Conservation (phyloP, 2,797 vertebrate genomes). For the Pseudocheirus occidentalis region DNA sequence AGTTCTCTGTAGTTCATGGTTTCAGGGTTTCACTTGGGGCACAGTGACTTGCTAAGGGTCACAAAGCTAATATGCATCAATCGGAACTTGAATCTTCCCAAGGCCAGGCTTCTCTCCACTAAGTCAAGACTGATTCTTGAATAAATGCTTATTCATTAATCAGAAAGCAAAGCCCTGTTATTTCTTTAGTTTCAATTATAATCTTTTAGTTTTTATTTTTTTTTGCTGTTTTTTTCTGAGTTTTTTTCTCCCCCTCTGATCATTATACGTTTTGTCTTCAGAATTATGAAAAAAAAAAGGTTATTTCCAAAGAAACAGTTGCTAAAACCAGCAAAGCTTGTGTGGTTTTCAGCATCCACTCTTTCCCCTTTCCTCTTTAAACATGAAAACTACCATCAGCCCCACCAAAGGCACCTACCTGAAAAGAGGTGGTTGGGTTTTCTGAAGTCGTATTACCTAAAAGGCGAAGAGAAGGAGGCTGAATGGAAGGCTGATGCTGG, state of each 20-base stretch:
- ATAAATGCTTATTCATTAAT: constrained; percentile 57
- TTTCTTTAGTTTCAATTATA: background rate
- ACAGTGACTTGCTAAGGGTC: background rate
- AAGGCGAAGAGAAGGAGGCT: constrained; percentile 69
- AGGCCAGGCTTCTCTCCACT: background rate
- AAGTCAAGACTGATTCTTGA: background rate
- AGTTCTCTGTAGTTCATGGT: background rate
- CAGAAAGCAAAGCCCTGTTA: constrained; percentile 19
- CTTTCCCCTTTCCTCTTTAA: background rate
- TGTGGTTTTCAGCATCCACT: background rate
- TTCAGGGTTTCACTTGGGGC: background rate
- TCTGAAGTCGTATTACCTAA: constrained; percentile 71
- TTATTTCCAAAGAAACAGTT: constrained; percentile 51
- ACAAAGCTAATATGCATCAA: background rate
- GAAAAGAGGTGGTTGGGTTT: constrained; percentile 56
- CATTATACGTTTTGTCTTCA: constrained; percentile 10
- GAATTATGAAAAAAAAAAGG: constrained; percentile 28
- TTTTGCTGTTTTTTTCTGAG: background rate
- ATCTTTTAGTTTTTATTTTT: background rate
- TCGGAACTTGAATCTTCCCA: background rate
- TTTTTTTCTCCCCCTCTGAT: background rate
- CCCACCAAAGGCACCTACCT: constrained; percentile 34
- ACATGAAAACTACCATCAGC: background rate
- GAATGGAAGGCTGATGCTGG: constrained; percentile 64
- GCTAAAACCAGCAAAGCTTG: constrained; percentile 53